Evolutionary conservation across 2,888 invertebrate genomes (phyloP), one percentile per base, ranked within the genome.

Genomic region (Heliconius ethilla): DNA sequence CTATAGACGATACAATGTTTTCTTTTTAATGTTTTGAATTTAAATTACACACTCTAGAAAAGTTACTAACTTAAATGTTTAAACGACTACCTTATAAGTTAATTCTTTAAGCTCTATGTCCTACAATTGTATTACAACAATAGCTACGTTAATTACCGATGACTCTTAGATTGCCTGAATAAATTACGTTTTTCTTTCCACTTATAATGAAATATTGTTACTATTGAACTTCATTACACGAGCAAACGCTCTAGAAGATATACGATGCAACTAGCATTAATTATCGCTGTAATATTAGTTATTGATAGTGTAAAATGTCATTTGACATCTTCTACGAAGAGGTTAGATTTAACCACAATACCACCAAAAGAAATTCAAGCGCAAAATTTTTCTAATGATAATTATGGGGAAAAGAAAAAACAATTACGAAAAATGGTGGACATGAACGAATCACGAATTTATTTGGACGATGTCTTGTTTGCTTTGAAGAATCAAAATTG

Each of bases 381-480:
- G 6, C 45, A 77, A 33, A 76, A 78, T 45, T 69, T 37, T 59
- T 79, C 78, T 5, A 77, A 75, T 78, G 77, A 33, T 81, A 79
- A 81, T 75, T 80, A 81, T 70, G 70, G 78, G 78, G 73, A 83
- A 37, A 87, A 84, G 63, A 85, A 82, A 40, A 51, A 81, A 25
- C 84, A 81, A 65, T 80, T 80, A 22, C 63, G 78, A 4, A 85
- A 85, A 81, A 81, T 79, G 59, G 83, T 84, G 22, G 81, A 82
- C 65, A 81, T 83, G 37, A 83, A 83, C 70, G 86, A 86, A 10
- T 86, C 81, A 75, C 83, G 83, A 77, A 88, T 93, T 51, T 94
- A 94, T 83, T 82, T 94, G 40, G 94, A 93, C 40, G 92, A 94
- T 84, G 92, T 94, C 63, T 79, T 93, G 78, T 91, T 87, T 81